Conservation (phyloP, 2,797 vertebrate species). For the Xyrichtys novacula region DNA sequence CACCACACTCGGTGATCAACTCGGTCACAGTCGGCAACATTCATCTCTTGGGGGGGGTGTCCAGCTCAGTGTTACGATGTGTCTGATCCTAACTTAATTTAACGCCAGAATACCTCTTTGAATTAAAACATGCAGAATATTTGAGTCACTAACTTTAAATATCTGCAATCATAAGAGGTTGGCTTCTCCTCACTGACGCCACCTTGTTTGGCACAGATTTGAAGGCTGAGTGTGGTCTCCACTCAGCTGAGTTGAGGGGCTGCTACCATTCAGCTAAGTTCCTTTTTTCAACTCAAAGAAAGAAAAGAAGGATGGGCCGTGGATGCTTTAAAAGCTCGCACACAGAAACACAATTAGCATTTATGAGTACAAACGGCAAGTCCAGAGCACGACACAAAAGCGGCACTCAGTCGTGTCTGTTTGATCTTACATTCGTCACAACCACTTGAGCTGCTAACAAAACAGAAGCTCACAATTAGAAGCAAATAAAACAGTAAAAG, state of each 20-base stretch:
- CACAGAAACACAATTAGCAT: constrained; percentile 62
- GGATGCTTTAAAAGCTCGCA: constrained; percentile 48
- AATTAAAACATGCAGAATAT: too few species aligned
- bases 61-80: too few species aligned
- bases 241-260: constrained; percentile 43
- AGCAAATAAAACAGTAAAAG: constrained; percentile 40
- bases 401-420: constrained; percentile 30
- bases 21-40: too few species aligned
- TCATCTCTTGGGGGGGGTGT: too few species aligned
- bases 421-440: constrained; percentile 61
- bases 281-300: constrained; percentile 38
- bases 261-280: constrained; percentile 31
- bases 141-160: constrained; percentile 17
- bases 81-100: too few species aligned
- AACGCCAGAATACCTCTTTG: too few species aligned
- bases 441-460: constrained; percentile 44
- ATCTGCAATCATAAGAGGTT: constrained; percentile 38
- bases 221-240: constrained; percentile 40
- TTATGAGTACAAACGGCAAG: constrained; percentile 53
- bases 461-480: constrained; percentile 62
- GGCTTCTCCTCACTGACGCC: constrained; percentile 3
- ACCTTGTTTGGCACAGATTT: constrained; percentile 41
- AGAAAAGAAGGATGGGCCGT: constrained; percentile 35
- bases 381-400: constrained; percentile 30
- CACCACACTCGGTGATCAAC: too few species aligned